Evolutionary conservation across 2,113 vertebrate species (phyloP).

Genomic region (Symphodus melops): DNA sequence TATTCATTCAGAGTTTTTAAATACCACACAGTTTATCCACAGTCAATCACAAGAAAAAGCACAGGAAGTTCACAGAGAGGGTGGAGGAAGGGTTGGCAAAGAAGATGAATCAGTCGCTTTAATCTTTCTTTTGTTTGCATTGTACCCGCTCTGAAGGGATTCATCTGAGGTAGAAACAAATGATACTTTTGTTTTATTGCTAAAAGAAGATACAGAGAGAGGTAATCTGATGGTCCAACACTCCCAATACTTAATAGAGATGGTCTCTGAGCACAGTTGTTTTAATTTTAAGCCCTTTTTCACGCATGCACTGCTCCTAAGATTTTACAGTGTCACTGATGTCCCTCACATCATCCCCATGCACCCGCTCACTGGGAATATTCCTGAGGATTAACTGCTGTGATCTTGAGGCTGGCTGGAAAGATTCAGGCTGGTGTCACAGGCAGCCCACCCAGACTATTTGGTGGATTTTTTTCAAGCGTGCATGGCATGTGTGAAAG

Average conservation of each 20-base stretch:
- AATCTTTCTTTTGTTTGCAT: conserved; percentile 2
- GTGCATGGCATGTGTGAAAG: too few species aligned
- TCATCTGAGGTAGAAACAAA: not conserved
- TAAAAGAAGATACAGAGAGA: not conserved
- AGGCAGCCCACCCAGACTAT: too few species aligned
- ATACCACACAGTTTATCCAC: not conserved
- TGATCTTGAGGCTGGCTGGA: too few species aligned
- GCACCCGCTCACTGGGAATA: too few species aligned
- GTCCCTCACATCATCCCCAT: too few species aligned
- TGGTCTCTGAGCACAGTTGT: not conserved
- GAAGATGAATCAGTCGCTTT: not conserved
- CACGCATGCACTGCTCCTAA: too few species aligned
- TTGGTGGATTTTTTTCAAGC: too few species aligned
- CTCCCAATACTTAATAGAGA: not conserved
- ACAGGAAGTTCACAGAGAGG: not conserved
- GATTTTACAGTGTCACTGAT: too few species aligned
- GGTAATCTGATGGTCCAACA: not conserved
- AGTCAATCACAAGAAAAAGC: not conserved
- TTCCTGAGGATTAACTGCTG: too few species aligned
- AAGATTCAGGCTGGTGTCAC: too few species aligned
- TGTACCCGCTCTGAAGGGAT: not conserved
- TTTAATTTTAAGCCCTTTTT: not conserved
- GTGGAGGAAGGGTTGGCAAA: not conserved
- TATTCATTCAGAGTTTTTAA: not conserved
- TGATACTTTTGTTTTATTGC: conserved; percentile 2